These are phyloP conservation scores for Rynchops niger DNA, from an alignment of 2,113 vertebrate genomes.

Conservation along the genomic window DNA sequence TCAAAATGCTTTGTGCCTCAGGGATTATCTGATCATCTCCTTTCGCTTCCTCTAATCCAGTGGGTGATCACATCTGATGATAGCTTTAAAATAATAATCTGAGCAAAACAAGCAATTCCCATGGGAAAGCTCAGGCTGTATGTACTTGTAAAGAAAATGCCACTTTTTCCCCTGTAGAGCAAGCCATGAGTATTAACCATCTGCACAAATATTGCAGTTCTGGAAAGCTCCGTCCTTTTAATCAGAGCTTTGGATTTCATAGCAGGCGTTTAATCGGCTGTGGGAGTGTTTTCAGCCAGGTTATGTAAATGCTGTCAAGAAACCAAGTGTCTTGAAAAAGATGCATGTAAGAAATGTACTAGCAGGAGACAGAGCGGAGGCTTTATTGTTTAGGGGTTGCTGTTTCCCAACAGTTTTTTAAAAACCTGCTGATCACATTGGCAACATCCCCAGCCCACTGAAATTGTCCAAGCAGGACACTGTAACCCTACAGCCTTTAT, in stretches of 20 bases:
- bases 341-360: not conserved
- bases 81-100: slow-evolving; percentile 36
- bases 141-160: slow-evolving; percentile 11
- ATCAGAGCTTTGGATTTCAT: slow-evolving; percentile 13
- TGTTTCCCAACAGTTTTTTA: not conserved
- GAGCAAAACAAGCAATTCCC: slow-evolving; percentile 14
- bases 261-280: not conserved
- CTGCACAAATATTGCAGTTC: not conserved
- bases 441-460: not conserved
- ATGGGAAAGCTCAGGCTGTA: not conserved
- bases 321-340: not conserved
- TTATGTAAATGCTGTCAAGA: slow-evolving; percentile 40
- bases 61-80: slow-evolving; percentile 5
- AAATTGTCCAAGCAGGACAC: not conserved
- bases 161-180: not conserved
- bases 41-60: slow-evolving; percentile 22
- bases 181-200: not conserved
- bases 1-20: not conserved
- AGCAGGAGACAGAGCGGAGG: not conserved
- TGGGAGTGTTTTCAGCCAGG: slow-evolving; percentile 28
- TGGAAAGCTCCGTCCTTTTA: slow-evolving; percentile 7
- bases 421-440: not conserved
- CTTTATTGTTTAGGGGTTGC: not conserved
- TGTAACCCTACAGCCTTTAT: not conserved
- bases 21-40: slow-evolving; percentile 37